These are phyloP conservation scores for Andrena marginata DNA, from an alignment of 2,888 invertebrate genomes.

Conservation along the genomic window DNA sequence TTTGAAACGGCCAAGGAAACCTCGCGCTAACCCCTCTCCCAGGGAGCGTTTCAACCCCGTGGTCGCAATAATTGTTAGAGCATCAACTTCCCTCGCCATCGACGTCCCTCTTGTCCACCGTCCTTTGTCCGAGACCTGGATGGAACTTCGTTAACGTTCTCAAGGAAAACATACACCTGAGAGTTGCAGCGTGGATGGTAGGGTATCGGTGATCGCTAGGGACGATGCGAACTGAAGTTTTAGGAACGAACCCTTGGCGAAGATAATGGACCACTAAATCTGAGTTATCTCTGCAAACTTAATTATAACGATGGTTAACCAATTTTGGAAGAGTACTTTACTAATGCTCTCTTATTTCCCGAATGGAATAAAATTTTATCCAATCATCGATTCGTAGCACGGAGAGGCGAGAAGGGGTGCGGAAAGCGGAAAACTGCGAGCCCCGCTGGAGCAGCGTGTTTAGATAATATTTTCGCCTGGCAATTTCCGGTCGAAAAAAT, in stretches of 20 bases:
- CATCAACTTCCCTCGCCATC: conserved; percentile 1
- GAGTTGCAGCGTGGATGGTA: conserved; percentile 27
- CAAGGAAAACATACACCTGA: conserved; percentile 56
- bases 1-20: conserved; percentile 3
- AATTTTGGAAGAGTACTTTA: not conserved
- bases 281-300: not conserved
- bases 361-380: too few species aligned
- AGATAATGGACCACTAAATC: not conserved
- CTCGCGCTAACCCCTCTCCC: not conserved
- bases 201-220: conserved; percentile 44
- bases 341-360: too few species aligned
- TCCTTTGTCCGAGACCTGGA: conserved; percentile 56
- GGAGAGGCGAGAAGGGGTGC: too few species aligned
- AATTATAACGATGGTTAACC: not conserved
- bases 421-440: not conserved
- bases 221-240: not conserved
- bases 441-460: not conserved
- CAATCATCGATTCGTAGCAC: not conserved
- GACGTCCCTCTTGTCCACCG: conserved; percentile 6
- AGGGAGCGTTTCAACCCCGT: not conserved
- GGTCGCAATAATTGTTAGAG: conserved; percentile 3
- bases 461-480: not conserved
- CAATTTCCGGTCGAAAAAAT: conserved; percentile 17
- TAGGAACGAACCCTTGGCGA: conserved; percentile 1
- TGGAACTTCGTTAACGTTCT: conserved; percentile 47